phyloP scores from a whole-genome alignment of 1,140 invertebrate species.

The Bradysia coprophila region DNA sequence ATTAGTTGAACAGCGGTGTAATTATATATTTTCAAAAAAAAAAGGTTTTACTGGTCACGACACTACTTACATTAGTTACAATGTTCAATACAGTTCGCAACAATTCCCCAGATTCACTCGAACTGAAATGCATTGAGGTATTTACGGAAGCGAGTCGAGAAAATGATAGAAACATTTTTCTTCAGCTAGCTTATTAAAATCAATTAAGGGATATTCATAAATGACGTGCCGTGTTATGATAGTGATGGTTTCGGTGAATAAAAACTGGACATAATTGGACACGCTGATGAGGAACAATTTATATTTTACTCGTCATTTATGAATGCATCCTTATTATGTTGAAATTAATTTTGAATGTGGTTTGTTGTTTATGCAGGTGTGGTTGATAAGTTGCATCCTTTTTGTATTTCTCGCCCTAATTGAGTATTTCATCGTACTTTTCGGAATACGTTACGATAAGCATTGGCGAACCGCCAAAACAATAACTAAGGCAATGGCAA shows the following conservation, averaged over 20 bases:
- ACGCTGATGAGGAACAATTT: too few relatives aligned
- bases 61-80: slow-evolving; percentile 35
- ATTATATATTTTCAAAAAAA: neutral
- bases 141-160: neutral
- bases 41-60: slow-evolving; percentile 34
- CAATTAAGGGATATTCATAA: too few relatives aligned
- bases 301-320: too few relatives aligned
- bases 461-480: slow-evolving; percentile 32
- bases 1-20: neutral
- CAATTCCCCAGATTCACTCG: slow-evolving; percentile 39
- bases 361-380: slow-evolving; percentile 22
- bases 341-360: neutral
- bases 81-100: slow-evolving; percentile 44
- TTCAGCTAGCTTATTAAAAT: neutral
- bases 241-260: too few relatives aligned
- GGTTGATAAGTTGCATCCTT: slow-evolving; percentile 48
- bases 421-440: slow-evolving; percentile 49
- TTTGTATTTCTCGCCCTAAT: slow-evolving; percentile 53
- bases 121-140: slow-evolving; percentile 43
- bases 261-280: too few relatives aligned
- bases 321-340: neutral
- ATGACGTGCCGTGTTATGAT: too few relatives aligned
- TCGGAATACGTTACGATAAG: slow-evolving; percentile 38
- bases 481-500: slow-evolving; percentile 20
- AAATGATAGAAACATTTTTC: too few relatives aligned